Conservation (phyloP, 2,797 vertebrate genomes). For the Xerus rutilus region DNA sequence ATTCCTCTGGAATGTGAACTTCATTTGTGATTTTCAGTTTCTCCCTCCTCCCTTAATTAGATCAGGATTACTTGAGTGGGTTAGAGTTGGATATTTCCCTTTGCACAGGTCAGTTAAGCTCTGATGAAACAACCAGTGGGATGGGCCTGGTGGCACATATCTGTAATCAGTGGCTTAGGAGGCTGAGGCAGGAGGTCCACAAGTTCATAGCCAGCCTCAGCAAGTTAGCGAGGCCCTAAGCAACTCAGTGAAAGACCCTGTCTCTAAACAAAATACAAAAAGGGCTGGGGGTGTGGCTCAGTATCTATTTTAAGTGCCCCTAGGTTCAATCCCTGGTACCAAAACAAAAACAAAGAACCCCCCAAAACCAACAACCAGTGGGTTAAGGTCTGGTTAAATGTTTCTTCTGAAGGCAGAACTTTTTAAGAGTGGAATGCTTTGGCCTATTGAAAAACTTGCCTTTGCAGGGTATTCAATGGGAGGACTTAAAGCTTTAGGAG, state of each 20-base stretch:
- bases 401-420: neutral
- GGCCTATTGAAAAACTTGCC: neutral
- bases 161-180: too few relatives aligned
- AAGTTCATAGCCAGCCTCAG: too few relatives aligned
- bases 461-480: neutral
- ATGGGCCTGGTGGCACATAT: too few relatives aligned
- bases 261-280: too few relatives aligned
- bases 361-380: neutral
- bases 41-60: neutral
- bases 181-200: too few relatives aligned
- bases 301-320: too few relatives aligned
- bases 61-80: neutral
- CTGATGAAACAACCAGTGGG: neutral
- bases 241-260: too few relatives aligned
- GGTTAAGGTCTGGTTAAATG: neutral
- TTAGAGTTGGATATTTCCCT: neutral
- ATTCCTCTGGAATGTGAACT: neutral
- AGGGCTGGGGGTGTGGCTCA: too few relatives aligned
- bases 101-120: neutral
- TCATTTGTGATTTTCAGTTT: neutral
- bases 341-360: too few relatives aligned
- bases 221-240: too few relatives aligned
- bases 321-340: too few relatives aligned
- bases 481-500: neutral
- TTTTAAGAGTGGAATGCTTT: neutral